Evolutionary conservation across 2,888 invertebrate species (phyloP), one percentile per base, ranked within the genome.

Genomic region (Leptopilina drosophilae): DNA sequence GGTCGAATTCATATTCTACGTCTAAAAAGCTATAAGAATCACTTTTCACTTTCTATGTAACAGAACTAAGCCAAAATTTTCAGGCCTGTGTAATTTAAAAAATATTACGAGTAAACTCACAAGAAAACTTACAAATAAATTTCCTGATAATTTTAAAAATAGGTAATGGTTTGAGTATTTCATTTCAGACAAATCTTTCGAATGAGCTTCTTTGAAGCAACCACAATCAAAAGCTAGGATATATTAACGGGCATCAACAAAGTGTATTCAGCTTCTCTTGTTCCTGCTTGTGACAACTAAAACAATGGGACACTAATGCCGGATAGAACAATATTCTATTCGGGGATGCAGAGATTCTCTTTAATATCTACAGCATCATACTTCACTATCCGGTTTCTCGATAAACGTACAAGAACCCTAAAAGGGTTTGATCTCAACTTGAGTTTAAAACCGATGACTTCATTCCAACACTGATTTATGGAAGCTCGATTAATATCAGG

Each of bases 251-350:
- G 40, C 73, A 73, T 73, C 73, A 62, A 73, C 56, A 73, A 73
- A 73, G 73, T 73, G 56, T 73, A 73, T 73, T 73, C 40, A 73
- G 73, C 73, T 56, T 73, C 73, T 56, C 73, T 73, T 73, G 73
- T 59, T 56, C 53, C 73, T 73, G 73, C 73, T 33, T 73, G 73
- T 73, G 73, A 73, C 73, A 73, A 73, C 56, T 73, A 56, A 73
- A 56, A 73, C 73, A 73, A 73, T 73, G 56, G 73, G 56, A 14
- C 33, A 56, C 56, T 73, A 56, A 73, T 73, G 73, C 56, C 2
- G 33, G 56, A 73, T 73, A 59, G 73, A 53, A 73, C 73, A 73
- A 56, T 73, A 73, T 73, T 73, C 73, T 73, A 69, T 59, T 73
- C 56, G 49, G 11, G n/a, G 73, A 73, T 33, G 56, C 73, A 56